Evolutionary conservation across 2,797 vertebrate species (phyloP).

Genomic region (Pachyuromys duprasi): DNA sequence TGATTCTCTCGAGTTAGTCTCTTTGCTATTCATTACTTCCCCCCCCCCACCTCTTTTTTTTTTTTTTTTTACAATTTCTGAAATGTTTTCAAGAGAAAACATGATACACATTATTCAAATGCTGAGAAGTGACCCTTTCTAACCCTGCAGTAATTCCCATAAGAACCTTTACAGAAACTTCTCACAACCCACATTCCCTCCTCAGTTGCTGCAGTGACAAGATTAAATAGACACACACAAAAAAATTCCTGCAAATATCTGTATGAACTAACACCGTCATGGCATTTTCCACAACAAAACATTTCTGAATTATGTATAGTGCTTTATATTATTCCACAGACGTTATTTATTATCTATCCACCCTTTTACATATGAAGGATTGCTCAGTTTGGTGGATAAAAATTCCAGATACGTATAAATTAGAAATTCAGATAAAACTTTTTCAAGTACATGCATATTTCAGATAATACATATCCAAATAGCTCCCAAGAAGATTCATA

Average conservation of each 20-base stretch:
- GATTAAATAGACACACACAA: slow-evolving; percentile 32
- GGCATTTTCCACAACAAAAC: not conserved
- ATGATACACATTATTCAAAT: not conserved
- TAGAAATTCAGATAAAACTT: slow-evolving; percentile 18
- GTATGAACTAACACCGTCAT: not conserved
- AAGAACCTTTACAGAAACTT: slow-evolving; percentile 41
- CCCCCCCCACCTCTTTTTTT: too few relatives aligned
- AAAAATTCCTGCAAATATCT: slow-evolving; percentile 4
- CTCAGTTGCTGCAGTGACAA: not conserved
- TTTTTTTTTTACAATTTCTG: slow-evolving; percentile 44
- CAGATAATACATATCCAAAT: slow-evolving; percentile 18
- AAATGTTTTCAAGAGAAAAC: slow-evolving; percentile 44
- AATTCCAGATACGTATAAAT: not conserved
- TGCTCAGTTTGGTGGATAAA: slow-evolving; percentile 36
- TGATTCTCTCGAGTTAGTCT: not conserved
- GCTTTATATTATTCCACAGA: not conserved
- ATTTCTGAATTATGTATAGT: not conserved
- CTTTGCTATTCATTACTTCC: not conserved
- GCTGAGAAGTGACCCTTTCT: slow-evolving; percentile 12
- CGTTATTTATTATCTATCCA: not conserved
- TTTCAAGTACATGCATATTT: not conserved
- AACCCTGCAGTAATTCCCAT: slow-evolving; percentile 29
- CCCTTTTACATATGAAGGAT: not conserved
- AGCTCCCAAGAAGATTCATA: not conserved
- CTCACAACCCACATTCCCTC: slow-evolving; percentile 33